Evolutionary conservation across 2,888 invertebrate species (phyloP).

Genomic region (Hypselothyrea guttata): DNA sequence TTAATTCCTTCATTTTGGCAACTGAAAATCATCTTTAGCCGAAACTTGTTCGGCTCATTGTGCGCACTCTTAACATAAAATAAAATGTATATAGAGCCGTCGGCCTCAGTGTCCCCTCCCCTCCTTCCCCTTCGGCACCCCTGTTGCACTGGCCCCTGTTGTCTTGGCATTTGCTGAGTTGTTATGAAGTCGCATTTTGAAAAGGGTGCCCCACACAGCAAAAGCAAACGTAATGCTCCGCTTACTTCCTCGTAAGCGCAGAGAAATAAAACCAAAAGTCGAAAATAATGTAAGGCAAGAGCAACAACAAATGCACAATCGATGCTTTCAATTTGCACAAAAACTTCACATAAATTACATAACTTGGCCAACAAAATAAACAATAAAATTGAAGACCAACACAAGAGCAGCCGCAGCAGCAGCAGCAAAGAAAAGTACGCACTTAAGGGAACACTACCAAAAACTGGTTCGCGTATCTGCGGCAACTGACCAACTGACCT

Average conservation of each 20-base stretch:
- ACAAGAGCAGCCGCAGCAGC: slow-evolving; percentile 8
- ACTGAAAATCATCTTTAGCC: slow-evolving; percentile 15
- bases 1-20: slow-evolving; percentile 6
- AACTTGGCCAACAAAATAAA: slow-evolving; percentile 50
- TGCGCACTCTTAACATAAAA: slow-evolving; percentile 37
- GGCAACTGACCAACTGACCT: slow-evolving; percentile 64
- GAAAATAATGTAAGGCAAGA: slow-evolving; percentile 14
- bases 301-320: slow-evolving; percentile 33
- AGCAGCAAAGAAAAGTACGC: slow-evolving; percentile 8
- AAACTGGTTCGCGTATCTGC: slow-evolving; percentile 39
- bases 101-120: neutral
- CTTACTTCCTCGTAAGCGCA: slow-evolving; percentile 67
- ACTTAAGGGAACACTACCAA: slow-evolving; percentile 33
- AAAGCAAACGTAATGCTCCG: slow-evolving; percentile 68
- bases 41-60: slow-evolving; percentile 47
- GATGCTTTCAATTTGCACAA: slow-evolving; percentile 75
- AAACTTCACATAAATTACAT: slow-evolving; percentile 73
- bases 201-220: slow-evolving; percentile 67
- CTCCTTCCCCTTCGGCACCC: neutral
- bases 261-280: slow-evolving; percentile 15
- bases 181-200: slow-evolving; percentile 48
- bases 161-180: slow-evolving; percentile 29
- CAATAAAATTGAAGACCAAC: slow-evolving; percentile 28
- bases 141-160: slow-evolving; percentile 27
- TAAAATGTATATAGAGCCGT: neutral